A percentile compares a stretch with the other conserved stretches of the same genome.
Evolutionary conservation across 2,888 invertebrate species (phyloP).

Genomic region (Tipula lateralis): DNA sequence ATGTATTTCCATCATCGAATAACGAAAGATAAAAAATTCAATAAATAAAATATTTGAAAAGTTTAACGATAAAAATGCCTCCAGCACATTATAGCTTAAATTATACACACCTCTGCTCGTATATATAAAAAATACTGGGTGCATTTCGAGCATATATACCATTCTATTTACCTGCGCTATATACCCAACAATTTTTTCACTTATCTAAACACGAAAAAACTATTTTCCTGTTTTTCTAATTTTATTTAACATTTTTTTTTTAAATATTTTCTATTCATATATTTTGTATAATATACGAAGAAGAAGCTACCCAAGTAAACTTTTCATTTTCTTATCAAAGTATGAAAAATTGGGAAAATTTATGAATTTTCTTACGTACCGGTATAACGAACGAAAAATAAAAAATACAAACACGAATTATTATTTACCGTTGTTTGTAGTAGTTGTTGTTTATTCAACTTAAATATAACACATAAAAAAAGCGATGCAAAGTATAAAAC

Average conservation of each 20-base stretch:
- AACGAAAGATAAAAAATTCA: background rate
- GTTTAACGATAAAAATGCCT: background rate
- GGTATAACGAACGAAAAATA: background rate
- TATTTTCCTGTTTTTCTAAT: constrained; percentile 19
- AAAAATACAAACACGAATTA: background rate
- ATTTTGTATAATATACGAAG: background rate
- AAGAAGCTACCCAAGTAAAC: background rate
- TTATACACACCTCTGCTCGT: background rate
- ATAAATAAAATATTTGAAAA: background rate
- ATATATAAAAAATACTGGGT: background rate
- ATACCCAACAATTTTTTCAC: background rate
- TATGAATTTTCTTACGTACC: constrained; percentile 5
- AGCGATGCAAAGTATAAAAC: background rate
- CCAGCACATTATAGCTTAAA: background rate
- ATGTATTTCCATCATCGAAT: background rate
- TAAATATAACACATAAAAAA: background rate
- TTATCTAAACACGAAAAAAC: background rate
- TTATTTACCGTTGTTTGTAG: background rate
- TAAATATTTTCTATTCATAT: background rate
- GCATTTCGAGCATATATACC: background rate
- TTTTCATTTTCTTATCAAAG: constrained; percentile 19
- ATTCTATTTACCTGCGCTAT: background rate
- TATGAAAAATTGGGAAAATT: constrained; percentile 19
- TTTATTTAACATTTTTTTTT: background rate
- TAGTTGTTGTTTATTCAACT: background rate